Base-by-base conservation (phyloP, 2,888 invertebrate species). In the Cheilosia grossa region DNA sequence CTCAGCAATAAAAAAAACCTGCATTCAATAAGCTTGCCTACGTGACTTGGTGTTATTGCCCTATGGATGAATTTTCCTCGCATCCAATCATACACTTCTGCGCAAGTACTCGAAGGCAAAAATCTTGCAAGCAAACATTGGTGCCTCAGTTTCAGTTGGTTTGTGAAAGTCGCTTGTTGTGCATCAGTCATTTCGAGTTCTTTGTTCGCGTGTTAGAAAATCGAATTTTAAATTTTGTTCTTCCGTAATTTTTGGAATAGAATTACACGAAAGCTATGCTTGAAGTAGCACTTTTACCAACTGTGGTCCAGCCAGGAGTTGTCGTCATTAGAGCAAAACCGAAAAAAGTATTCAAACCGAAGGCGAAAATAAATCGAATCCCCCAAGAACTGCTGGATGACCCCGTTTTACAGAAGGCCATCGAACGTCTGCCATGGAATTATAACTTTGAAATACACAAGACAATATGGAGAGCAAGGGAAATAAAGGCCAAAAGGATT, bases 381-480 rank as follows among this genome's bases (percentile, higher is more conserved):
- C 97, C 97, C 0, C 94, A 95, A 87, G 95, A 95, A 88, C 93
- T 98, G 61, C 91, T 96, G 24, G 94, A 97, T 88, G 95, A 98
- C 92, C 94, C 95, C 17, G 89, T 95, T 87, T 91, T 98, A 30
- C 95, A 96, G 89, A 93, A 94, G 89, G 96, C 96, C 0, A 95
- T 96, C 80, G 93, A 94, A 89, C 93, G 93, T 47, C 93, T 99
- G 66, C 99, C 99, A 2, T 92, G 94, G 40, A 99, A 99, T 93
- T 99, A 99, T 90, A 99, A 98, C 91, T 99, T 99, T 92, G 99
- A 99, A 94, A 95, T 99, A 87, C 97, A 97, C 81, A 99, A 99
- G 92, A 99, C 99, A 0, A 96, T 99, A 91, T 99, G 99, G 99
- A 95, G 98, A 90, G 97, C 99, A 89, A 93, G 95, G 87, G 96